Conservation (phyloP, 2,888 invertebrate genomes). For the Palloptera scutellata region DNA sequence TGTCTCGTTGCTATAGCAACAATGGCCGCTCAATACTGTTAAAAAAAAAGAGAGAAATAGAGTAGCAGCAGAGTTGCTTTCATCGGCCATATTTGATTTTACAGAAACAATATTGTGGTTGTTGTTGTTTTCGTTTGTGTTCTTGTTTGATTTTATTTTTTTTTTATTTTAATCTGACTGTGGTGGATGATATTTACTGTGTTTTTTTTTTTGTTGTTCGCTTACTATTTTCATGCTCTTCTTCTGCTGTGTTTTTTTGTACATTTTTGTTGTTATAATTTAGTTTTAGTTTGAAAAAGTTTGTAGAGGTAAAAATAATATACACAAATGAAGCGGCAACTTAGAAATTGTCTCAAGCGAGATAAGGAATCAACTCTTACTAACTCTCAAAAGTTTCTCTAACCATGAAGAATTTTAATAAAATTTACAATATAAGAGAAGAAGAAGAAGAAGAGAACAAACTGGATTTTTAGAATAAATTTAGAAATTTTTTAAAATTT, state of each 20-base stretch:
- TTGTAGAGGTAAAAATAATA: not conserved
- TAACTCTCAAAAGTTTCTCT: too few species aligned
- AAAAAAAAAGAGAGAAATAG: constrained; percentile 19
- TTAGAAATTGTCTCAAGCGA: not conserved
- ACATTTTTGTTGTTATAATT: constrained; percentile 23
- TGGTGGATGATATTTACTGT: constrained; percentile 3
- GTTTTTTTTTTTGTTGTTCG: constrained; percentile 2
- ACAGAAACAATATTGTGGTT: constrained; percentile 22
- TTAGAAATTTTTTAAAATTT: too few species aligned
- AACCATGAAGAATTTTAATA: too few species aligned
- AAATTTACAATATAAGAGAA: too few species aligned
- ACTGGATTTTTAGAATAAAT: too few species aligned
- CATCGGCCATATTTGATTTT: constrained; percentile 61
- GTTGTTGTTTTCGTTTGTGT: constrained; percentile 12
- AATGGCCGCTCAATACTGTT: constrained; percentile 37
- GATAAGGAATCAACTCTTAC: not conserved
- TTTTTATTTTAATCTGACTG: not conserved
- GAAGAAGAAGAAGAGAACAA: too few species aligned
- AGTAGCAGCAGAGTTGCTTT: constrained; percentile 40
- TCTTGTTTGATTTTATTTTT: too few species aligned
- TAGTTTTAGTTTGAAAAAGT: not conserved
- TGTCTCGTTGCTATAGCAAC: constrained; percentile 49
- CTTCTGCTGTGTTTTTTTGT: not conserved
- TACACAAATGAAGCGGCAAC: not conserved
- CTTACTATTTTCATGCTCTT: not conserved